Conservation (phyloP, 2,113 vertebrate species). For the Coreoperca whiteheadi region DNA sequence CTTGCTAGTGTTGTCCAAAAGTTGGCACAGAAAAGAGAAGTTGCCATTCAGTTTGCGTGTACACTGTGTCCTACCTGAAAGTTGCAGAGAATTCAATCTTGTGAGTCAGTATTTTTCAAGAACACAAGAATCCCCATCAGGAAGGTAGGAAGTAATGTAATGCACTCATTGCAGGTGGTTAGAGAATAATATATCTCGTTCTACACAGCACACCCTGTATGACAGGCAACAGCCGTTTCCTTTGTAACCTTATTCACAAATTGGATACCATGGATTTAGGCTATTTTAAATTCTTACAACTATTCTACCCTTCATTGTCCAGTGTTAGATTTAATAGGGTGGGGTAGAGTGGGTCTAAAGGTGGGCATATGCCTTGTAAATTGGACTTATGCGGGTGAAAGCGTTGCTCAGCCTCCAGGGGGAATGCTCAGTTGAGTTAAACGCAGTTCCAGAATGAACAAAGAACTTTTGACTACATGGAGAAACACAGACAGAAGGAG, state of each 20-base stretch:
- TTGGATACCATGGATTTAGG: conserved; percentile 46
- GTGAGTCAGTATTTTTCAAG: conserved; percentile 48
- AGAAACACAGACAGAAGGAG: conserved; percentile 49
- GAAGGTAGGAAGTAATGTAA: conserved; percentile 31
- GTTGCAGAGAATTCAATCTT: conserved; percentile 50
- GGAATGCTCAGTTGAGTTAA: conserved; percentile 60
- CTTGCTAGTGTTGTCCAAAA: conserved; percentile 26
- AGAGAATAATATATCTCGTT: conserved; percentile 47
- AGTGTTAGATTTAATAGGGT: conserved; percentile 49
- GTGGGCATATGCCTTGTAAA: conserved; percentile 49
- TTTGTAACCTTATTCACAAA: conserved; percentile 47
- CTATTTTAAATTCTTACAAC: conserved; percentile 53
- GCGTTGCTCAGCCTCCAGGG: conserved; percentile 49
- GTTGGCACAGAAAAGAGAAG: conserved; percentile 37
- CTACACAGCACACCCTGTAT: conserved; percentile 15
- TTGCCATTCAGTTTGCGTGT: conserved; percentile 35
- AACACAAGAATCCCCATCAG: conserved; percentile 53
- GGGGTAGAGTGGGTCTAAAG: conserved; percentile 34
- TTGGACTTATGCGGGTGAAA: conserved; percentile 53
- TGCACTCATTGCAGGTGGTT: conserved; percentile 26
- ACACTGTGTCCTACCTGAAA: conserved; percentile 49
- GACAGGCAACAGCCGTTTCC: conserved; percentile 20
- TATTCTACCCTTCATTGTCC: conserved; percentile 54
- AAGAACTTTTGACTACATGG: conserved; percentile 48
- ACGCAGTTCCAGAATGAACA: conserved; percentile 46